These are phyloP conservation scores for Labeo calbasu DNA, from an alignment of 2,797 vertebrate genomes.

Conservation along the genomic window DNA sequence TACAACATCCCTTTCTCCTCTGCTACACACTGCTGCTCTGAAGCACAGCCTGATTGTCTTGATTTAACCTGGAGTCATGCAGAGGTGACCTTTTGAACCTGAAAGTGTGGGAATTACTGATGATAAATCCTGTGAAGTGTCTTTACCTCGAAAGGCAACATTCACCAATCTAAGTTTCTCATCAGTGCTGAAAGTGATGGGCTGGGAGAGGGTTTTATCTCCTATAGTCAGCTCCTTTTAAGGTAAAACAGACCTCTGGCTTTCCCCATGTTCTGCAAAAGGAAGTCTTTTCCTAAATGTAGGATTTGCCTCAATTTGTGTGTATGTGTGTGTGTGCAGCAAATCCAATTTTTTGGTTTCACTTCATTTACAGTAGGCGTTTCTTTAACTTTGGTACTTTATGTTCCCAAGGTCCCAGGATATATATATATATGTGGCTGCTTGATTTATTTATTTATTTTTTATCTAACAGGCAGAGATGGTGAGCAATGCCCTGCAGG, in stretches of 20 bases:
- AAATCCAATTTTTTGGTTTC: not conserved
- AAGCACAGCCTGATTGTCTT: not conserved
- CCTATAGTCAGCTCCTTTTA: conserved; percentile 75
- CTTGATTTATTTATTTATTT: conserved; percentile 21
- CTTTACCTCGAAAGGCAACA: conserved; percentile 45
- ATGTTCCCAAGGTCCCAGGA: not conserved
- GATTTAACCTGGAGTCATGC: not conserved
- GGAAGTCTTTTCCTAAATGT: conserved; percentile 65
- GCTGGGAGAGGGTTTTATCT: conserved; percentile 45
- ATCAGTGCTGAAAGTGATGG: conserved; percentile 35
- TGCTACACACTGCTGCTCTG: not conserved
- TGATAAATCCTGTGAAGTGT: not conserved
- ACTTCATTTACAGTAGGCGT: not conserved
- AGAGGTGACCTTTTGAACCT: conserved; percentile 31
- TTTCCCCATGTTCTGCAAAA: conserved; percentile 68
- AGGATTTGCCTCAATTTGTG: conserved; percentile 58
- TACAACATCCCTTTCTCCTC: not conserved
- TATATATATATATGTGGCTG: not conserved
- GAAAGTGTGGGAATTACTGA: conserved; percentile 35
- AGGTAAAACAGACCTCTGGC: conserved; percentile 71
- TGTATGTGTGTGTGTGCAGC: conserved; percentile 28
- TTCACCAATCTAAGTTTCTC: conserved; percentile 35
- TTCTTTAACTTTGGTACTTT: not conserved
- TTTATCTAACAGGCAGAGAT: conserved; percentile 86
- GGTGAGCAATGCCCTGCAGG: conserved; percentile 89